Percentiles rank a stretch among this genome's conserved stretches.
phyloP scores from a whole-genome alignment of 2,888 invertebrate species.

The Agrenia bidenticulata region DNA sequence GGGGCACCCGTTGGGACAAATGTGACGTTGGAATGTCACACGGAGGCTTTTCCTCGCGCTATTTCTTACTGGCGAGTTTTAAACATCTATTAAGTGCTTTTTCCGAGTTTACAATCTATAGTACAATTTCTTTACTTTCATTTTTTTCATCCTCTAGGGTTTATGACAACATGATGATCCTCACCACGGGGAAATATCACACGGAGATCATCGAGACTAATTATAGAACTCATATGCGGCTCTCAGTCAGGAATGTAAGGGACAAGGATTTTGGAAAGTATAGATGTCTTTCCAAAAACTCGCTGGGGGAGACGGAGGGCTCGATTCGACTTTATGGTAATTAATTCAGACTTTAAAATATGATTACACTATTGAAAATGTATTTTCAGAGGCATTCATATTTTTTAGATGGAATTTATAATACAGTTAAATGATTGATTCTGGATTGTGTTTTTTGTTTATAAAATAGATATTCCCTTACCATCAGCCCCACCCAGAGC shows the following conservation, averaged over 20 bases:
- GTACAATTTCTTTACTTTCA: no score
- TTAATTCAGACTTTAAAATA: constrained; percentile 30
- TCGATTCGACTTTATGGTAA: constrained; percentile 85
- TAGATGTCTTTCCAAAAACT: constrained; percentile 89
- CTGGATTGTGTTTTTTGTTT: no score
- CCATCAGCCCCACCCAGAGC: constrained; percentile 82
- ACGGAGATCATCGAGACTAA: constrained; percentile 81
- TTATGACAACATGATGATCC: constrained; percentile 83
- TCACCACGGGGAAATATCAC: constrained; percentile 84
- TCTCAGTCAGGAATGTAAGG: constrained; percentile 81
- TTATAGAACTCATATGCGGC: constrained; percentile 84
- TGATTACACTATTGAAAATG: neutral
- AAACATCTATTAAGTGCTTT: neutral
- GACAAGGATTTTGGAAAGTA: constrained; percentile 86
- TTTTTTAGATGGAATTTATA: constrained; percentile 4
- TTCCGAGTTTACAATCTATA: neutral
- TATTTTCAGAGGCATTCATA: neutral
- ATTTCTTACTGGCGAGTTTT: constrained; percentile 62
- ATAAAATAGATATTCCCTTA: constrained; percentile 89
- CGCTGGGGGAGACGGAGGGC: constrained; percentile 88
- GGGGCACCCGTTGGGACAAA: constrained; percentile 87
- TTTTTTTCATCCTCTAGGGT: no score
- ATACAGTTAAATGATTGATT: constrained; percentile 47
- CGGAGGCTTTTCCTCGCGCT: constrained; percentile 86
- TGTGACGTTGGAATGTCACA: constrained; percentile 86